phyloP scores from a whole-genome alignment of 2,797 vertebrate species.

The Alfaro cultratus region DNA sequence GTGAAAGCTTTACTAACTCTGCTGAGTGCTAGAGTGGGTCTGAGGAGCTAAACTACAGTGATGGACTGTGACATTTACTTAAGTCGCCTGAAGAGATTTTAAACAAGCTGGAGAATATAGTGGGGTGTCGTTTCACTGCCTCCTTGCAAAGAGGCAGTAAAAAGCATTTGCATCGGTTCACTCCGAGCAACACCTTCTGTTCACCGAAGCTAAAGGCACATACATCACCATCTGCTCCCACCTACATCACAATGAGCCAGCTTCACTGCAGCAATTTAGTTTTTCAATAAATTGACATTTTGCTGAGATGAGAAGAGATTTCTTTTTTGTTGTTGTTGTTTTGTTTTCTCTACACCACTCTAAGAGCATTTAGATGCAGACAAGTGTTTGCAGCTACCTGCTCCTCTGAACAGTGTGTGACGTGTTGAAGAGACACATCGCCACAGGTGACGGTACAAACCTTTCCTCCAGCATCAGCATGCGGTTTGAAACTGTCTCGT shows the following conservation, averaged over 20 bases:
- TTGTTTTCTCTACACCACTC: background rate
- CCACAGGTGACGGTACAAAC: background rate
- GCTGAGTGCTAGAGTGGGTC: background rate
- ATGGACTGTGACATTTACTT: conserved; percentile 9
- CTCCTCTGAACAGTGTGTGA: background rate
- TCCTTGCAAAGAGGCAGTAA: background rate
- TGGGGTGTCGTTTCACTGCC: background rate
- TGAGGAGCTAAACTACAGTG: conserved; percentile 24
- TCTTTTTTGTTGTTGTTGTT: too few species aligned
- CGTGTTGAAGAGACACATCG: conserved; percentile 8
- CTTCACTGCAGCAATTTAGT: background rate
- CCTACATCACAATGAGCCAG: conserved; percentile 22
- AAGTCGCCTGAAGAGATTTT: conserved; percentile 25
- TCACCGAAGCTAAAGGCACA: conserved; percentile 14
- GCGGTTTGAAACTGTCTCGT: conserved; percentile 19
- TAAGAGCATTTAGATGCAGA: background rate
- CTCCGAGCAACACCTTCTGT: conserved; percentile 24
- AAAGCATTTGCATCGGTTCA: conserved; percentile 17
- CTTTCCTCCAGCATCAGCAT: conserved; percentile 13
- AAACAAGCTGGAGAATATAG: conserved; percentile 13
- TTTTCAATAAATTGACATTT: conserved; percentile 7
- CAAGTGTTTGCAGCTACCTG: background rate
- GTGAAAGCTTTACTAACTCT: conserved; percentile 1
- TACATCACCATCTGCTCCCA: conserved; percentile 26
- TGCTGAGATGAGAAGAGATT: conserved; percentile 4